Percentiles rank a stretch among this genome's conserved stretches.
phyloP scores from a whole-genome alignment of 2,888 invertebrate species.

The Eupithecia tripunctaria region DNA sequence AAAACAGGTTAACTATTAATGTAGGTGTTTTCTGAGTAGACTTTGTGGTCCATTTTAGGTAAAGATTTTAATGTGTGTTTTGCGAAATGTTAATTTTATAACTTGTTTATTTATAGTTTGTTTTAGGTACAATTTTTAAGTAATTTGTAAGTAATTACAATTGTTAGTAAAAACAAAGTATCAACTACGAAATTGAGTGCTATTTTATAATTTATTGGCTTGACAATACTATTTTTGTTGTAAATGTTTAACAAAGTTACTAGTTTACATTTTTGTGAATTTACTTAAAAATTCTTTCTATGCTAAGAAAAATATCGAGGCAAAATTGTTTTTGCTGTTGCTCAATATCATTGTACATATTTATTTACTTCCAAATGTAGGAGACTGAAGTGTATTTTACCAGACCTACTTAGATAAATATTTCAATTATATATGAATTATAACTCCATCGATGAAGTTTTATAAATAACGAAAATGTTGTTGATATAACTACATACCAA shows the following conservation, averaged over 20 bases:
- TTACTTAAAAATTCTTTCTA: constrained; percentile 16
- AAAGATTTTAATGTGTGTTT: constrained; percentile 21
- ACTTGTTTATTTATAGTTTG: background rate
- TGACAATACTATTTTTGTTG: constrained; percentile 48
- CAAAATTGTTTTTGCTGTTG: constrained; percentile 40
- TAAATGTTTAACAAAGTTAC: constrained; percentile 39
- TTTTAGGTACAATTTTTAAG: background rate
- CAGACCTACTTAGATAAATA: constrained; percentile 32
- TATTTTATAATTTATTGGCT: constrained; percentile 38
- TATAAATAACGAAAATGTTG: constrained; percentile 28
- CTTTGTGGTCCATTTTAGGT: constrained; percentile 44
- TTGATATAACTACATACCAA: constrained; percentile 25
- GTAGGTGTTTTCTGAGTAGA: constrained; percentile 46
- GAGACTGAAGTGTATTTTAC: constrained; percentile 36
- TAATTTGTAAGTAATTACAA: background rate
- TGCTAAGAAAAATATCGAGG: constrained; percentile 21
- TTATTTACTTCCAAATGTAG: constrained; percentile 39
- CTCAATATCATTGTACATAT: constrained; percentile 39
- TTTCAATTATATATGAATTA: constrained; percentile 28
- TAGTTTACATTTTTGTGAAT: constrained; percentile 1
- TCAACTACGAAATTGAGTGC: constrained; percentile 1
- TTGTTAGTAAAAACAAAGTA: background rate
- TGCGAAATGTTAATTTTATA: constrained; percentile 27
- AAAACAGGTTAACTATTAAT: constrained; percentile 51
- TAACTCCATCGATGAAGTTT: constrained; percentile 26